Conservation (phyloP, 2,888 invertebrate species). For the Gastracanthus pulcherrimus region DNA sequence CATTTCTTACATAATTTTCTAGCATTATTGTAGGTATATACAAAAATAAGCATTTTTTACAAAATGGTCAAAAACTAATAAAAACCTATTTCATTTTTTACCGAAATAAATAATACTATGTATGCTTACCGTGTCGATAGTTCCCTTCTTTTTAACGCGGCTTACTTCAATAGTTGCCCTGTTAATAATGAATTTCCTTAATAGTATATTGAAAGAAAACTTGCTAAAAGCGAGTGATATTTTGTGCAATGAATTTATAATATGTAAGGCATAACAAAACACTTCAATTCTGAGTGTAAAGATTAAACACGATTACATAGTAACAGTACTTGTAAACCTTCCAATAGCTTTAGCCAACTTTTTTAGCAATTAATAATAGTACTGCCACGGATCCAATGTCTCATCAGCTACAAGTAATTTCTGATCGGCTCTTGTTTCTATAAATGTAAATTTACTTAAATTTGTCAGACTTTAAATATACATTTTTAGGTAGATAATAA, state of each 20-base stretch:
- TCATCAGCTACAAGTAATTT: too few relatives aligned
- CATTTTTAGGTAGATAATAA: too few relatives aligned
- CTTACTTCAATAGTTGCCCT: conserved; percentile 87
- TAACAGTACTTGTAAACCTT: not conserved
- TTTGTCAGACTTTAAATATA: too few relatives aligned
- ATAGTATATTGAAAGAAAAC: too few relatives aligned
- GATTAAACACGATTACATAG: not conserved
- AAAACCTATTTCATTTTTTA: too few relatives aligned
- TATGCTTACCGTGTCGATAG: conserved; percentile 84
- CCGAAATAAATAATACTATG: conserved; percentile 12
- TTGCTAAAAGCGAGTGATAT: not conserved
- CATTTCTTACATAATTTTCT: too few relatives aligned
- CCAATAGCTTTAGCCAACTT: not conserved
- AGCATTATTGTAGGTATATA: too few relatives aligned
- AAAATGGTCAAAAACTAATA: too few relatives aligned
- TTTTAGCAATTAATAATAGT: not conserved
- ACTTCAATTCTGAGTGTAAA: not conserved
- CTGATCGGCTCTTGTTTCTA: too few relatives aligned
- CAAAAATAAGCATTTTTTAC: too few relatives aligned
- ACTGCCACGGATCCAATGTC: not conserved
- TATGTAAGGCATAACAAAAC: not conserved
- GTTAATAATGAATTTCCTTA: conserved; percentile 21
- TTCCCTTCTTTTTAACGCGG: conserved; percentile 84
- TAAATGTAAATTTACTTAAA: too few relatives aligned
- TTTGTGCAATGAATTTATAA: conserved; percentile 35